Evolutionary conservation across 2,113 vertebrate genomes (phyloP).

Genomic region (Cephalopholis sonnerati): DNA sequence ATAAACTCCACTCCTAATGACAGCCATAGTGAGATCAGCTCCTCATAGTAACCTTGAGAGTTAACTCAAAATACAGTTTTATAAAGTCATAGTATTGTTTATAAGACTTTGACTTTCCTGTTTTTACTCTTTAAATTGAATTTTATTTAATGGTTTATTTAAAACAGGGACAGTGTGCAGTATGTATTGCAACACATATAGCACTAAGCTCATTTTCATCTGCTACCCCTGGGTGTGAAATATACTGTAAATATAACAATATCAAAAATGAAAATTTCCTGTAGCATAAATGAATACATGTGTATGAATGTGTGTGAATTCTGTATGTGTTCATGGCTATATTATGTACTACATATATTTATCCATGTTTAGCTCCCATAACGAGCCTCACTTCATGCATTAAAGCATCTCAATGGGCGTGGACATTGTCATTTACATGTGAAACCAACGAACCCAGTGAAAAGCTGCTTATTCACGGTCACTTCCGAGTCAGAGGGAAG

Average conservation of each 20-base stretch:
- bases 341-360: neutral
- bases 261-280: too few relatives aligned
- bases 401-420: neutral
- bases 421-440: conserved; percentile 28
- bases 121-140: too few relatives aligned
- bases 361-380: neutral
- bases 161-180: too few relatives aligned
- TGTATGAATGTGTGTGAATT: neutral
- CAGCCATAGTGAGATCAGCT: conserved; percentile 2
- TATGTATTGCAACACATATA: too few relatives aligned
- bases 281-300: too few relatives aligned
- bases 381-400: neutral
- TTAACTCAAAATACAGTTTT: neutral
- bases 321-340: neutral
- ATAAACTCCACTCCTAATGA: conserved; percentile 12
- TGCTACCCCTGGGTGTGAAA: too few relatives aligned
- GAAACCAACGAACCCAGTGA: conserved; percentile 30
- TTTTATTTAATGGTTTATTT: too few relatives aligned
- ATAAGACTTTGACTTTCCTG: neutral
- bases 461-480: conserved; percentile 61
- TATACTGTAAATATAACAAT: too few relatives aligned
- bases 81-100: neutral
- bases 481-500: conserved; percentile 41
- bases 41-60: neutral
- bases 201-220: too few relatives aligned